Evolutionary conservation across 2,888 invertebrate genomes (phyloP), one percentile per base, ranked within the genome.

Genomic region (Pristionchus arcanus): DNA sequence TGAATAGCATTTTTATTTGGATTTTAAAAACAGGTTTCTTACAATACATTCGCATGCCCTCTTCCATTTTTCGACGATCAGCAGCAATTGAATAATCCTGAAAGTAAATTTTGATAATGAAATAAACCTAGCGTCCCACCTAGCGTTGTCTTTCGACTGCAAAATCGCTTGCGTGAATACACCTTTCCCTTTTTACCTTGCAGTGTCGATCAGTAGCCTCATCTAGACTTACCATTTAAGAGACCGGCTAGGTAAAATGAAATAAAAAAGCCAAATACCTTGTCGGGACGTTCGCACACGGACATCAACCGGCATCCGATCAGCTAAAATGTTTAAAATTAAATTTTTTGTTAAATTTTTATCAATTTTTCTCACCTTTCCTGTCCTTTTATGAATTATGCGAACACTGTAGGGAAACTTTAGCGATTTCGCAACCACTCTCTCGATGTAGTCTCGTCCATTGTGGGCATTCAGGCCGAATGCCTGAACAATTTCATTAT

Each of bases 221-320:
- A n/a, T n/a, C n/a, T n/a, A n/a, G n/a, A n/a, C n/a, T n/a, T n/a
- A n/a, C n/a, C n/a, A n/a, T n/a, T n/a, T n/a, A n/a, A n/a, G n/a
- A n/a, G n/a, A n/a, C n/a, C n/a, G n/a, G n/a, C n/a, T n/a, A n/a
- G n/a, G n/a, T n/a, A n/a, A n/a, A 42, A 42, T 42, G 3, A 42
- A 42, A 5, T 42, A 42, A 42, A 5, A 68, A 31, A 28, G 34
- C 37, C 5, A 16, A 19, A 16, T 34, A 16, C n/a, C 34, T 31
- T 31, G 1, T 31, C 68, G 1, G 25, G 11, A 11, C 84, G 28
- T 19, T 84, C 25, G 31, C 25, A 37, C 1, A 28, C 34, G 55
- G 84, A 84, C 28, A 53, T 55, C 16, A 84, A 49, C 1, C 55
- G 84, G 3, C 19, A 28, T 13, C 84, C 84, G 84, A 84, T 84